Evolutionary conservation across 1,140 invertebrate genomes (phyloP).

Genomic region (Panulirus ornatus): DNA sequence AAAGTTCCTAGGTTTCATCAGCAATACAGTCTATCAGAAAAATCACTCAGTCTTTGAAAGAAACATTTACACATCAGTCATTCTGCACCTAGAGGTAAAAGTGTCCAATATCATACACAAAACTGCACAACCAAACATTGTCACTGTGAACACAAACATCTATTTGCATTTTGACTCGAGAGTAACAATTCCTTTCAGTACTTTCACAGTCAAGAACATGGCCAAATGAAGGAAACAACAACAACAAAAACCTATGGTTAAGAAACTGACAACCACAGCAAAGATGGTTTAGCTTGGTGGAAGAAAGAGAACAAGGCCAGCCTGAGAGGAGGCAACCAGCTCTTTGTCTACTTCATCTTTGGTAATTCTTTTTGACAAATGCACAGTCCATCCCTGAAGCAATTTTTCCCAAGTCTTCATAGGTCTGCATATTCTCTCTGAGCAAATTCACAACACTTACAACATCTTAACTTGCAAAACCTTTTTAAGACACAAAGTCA

Average conservation of each 20-base stretch:
- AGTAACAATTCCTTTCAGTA: neutral
- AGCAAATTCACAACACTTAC: too few species aligned
- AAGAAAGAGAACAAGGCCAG: neutral
- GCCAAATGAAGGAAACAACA: neutral
- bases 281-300: neutral
- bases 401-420: too few species aligned
- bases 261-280: neutral
- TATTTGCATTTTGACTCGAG: neutral
- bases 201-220: neutral
- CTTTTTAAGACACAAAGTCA: too few species aligned
- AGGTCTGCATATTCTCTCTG: too few species aligned
- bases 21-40: neutral
- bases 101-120: neutral
- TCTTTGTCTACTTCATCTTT: neutral
- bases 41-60: neutral
- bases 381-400: neutral
- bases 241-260: constrained; percentile 1
- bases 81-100: neutral
- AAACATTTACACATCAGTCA: neutral
- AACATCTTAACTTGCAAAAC: too few species aligned
- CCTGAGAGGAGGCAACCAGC: neutral
- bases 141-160: neutral
- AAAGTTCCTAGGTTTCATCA: neutral
- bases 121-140: constrained; percentile 1
- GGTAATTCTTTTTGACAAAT: neutral